phyloP scores from a whole-genome alignment of 2,888 invertebrate genomes.

The Pyrgus malvae region DNA sequence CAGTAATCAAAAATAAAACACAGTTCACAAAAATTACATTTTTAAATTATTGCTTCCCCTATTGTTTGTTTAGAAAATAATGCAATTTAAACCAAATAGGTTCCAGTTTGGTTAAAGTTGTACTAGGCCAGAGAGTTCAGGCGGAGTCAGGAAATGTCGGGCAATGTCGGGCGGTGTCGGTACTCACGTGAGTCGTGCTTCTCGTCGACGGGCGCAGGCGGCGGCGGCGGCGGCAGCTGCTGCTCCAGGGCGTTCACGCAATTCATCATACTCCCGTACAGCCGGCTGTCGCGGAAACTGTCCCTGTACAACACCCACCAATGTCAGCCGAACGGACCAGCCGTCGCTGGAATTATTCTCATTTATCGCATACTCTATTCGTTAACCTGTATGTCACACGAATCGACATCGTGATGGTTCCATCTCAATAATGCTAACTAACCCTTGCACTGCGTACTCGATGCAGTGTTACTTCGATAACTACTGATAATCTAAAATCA shows the following conservation, averaged over 20 bases:
- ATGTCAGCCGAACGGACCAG: conserved; percentile 29
- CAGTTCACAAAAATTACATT: too few relatives aligned
- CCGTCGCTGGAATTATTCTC: conserved; percentile 16
- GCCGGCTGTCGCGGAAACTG: conserved; percentile 94
- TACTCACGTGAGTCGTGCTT: conserved; percentile 76
- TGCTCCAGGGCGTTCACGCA: conserved; percentile 96
- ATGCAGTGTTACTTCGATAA: conserved; percentile 20
- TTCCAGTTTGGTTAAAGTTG: too few relatives aligned
- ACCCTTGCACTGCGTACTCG: conserved; percentile 21
- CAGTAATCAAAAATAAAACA: too few relatives aligned
- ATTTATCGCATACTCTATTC: conserved; percentile 9
- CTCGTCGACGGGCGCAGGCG: conserved; percentile 73
- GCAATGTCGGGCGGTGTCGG: conserved; percentile 7
- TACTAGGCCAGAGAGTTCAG: too few relatives aligned
- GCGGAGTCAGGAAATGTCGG: neutral
- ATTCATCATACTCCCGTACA: conserved; percentile 98
- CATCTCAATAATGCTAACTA: conserved; percentile 10
- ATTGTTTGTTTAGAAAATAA: too few relatives aligned
- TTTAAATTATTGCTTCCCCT: too few relatives aligned
- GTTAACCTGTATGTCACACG: conserved; percentile 2
- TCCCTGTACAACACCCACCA: conserved; percentile 81
- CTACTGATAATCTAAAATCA: conserved; percentile 12
- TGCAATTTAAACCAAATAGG: too few relatives aligned
- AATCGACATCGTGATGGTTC: conserved; percentile 5
- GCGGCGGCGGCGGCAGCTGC: conserved; percentile 88